phyloP scores from a whole-genome alignment of 2,888 invertebrate genomes.

The Anthophora plumipes region DNA sequence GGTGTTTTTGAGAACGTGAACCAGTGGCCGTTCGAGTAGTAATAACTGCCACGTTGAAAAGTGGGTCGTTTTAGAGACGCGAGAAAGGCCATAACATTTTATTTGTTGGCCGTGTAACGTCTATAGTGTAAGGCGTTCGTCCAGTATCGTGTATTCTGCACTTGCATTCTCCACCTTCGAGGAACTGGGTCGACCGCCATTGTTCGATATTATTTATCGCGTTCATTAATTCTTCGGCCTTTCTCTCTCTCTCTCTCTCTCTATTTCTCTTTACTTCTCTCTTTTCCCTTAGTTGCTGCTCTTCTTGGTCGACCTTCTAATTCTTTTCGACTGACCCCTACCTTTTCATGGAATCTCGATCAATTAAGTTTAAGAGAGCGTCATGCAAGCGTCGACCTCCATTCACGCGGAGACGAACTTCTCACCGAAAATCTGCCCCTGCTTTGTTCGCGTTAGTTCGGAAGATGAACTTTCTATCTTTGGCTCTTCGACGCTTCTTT shows the following conservation, averaged over 20 bases:
- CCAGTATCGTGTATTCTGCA: constrained; percentile 32
- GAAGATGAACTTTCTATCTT: constrained; percentile 16
- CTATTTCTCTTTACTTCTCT: too few species aligned
- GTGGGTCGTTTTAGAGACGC: constrained; percentile 52
- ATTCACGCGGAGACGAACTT: constrained; percentile 20
- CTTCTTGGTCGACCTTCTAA: constrained; percentile 1
- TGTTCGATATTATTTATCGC: constrained; percentile 69
- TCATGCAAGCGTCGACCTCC: constrained; percentile 27
- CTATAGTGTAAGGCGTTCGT: constrained; percentile 42
- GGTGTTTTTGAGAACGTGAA: constrained; percentile 31
- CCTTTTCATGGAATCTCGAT: constrained; percentile 40
- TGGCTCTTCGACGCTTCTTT: not conserved
- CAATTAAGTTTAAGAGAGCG: constrained; percentile 39
- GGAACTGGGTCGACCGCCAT: constrained; percentile 58
- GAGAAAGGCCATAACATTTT: constrained; percentile 59
- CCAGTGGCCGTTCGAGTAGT: constrained; percentile 12
- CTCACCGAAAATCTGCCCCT: not conserved
- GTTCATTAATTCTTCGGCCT: constrained; percentile 49
- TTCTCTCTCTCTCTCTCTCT: too few species aligned
- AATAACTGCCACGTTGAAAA: constrained; percentile 53
- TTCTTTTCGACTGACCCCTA: constrained; percentile 14
- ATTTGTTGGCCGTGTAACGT: constrained; percentile 60
- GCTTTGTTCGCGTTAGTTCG: not conserved
- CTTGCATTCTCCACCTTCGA: constrained; percentile 32
- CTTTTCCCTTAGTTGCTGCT: too few species aligned